Evolutionary conservation across 64 coral and sea anemone genomes (phyloP).

Genomic region (Pocillopora verrucosa): DNA sequence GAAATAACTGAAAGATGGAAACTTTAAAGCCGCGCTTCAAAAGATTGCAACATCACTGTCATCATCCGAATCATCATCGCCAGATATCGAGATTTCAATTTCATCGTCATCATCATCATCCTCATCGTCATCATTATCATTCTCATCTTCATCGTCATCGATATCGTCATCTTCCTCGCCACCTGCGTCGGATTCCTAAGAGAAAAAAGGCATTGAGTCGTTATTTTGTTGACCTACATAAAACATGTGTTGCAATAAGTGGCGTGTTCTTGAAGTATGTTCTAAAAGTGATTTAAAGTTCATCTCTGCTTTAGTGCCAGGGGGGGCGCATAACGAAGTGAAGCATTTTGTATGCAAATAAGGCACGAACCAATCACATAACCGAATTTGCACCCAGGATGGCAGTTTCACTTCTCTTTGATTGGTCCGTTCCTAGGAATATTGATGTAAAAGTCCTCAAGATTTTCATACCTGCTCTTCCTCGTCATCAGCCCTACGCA

Average conservation of each 20-base stretch:
- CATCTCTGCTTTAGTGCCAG: no score
- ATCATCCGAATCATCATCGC: constrained; percentile 78
- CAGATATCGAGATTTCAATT: constrained; percentile 50
- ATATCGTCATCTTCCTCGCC: constrained; percentile 72
- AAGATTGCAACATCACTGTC: constrained; percentile 60
- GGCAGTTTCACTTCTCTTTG: no score
- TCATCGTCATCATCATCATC: constrained; percentile 70
- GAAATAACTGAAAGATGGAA: no score
- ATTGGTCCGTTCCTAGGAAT: no score
- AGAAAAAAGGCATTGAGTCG: background rate
- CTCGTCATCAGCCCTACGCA: constrained; percentile 80
- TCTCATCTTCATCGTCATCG: constrained; percentile 87
- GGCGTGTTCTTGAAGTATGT: no score
- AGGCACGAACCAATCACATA: no score
- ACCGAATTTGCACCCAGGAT: no score
- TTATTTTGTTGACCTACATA: background rate
- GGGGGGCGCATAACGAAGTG: no score
- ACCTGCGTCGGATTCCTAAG: constrained; percentile 76
- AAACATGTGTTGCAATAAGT: no score
- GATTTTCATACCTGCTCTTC: constrained; percentile 62
- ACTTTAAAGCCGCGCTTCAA: background rate
- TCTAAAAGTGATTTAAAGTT: no score
- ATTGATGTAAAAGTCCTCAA: background rate
- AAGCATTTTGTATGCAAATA: no score
- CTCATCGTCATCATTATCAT: no score